Base-by-base conservation (phyloP, 2,797 vertebrate genomes). In the Chelonia mydas region DNA sequence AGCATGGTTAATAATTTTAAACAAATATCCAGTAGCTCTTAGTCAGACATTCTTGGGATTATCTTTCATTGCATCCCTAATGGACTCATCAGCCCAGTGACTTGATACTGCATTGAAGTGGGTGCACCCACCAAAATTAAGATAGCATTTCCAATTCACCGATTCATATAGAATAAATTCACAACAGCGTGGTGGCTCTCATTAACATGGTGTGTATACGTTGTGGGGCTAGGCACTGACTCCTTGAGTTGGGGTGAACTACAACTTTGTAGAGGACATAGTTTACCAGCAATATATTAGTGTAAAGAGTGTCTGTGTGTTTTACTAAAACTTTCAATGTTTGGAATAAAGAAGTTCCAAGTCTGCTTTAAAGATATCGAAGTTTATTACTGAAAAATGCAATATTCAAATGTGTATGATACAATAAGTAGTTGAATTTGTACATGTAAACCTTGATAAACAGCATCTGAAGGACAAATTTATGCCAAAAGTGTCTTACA, bases 381-480 rank as follows among this genome's bases (percentile, higher is more conserved):
- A 93, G 97, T 99, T 99, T 98, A 98, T 99, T 99, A 98, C 97
- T 98, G 98, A 98, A 99, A 99, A 98, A 94, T 97, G 97, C 98
- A 98, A 98, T 99, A 98, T 98, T 97, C 98, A 98, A 98, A 98
- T 98, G 65, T 96, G 77, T 96, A 97, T 98, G 92, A 93, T 96
- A 97, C 95, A 97, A 87, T 89, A 96, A 97, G 79, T 98, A 98
- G 96, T 98, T 98, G 98, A 93, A 97, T 97, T 98, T 98, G 96
- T 98, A 98, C 98, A 99, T 98, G 98, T 99, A 99, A 99, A 99
- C 98, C 97, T 97, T 97, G 97, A 98, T 98, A 95, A 98, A 99
- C 97, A 98, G 98, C 97, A 98, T 98, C 93, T 96, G 47, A 97
- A 97, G 89, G 16, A 85, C 77, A 97, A 95, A 65, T 93, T 96